phyloP scores from a whole-genome alignment of 2,113 vertebrate species.

The Vireo altiloquus region DNA sequence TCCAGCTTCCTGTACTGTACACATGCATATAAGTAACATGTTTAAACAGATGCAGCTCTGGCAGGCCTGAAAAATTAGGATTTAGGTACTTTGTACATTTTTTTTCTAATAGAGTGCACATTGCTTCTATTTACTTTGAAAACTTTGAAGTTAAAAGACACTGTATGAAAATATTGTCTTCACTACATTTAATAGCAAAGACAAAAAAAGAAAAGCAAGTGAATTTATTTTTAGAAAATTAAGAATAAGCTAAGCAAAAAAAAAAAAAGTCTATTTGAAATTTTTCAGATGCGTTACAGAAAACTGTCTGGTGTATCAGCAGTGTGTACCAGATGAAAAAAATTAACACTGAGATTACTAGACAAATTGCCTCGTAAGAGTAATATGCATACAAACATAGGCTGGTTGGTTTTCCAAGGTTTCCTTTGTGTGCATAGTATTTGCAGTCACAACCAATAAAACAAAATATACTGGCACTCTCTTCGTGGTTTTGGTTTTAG shows the following conservation, averaged over 20 bases:
- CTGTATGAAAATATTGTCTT: not conserved
- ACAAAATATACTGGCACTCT: constrained; percentile 49
- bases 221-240: not conserved
- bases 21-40: constrained; percentile 16
- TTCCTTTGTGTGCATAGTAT: constrained; percentile 46
- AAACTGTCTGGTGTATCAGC: not conserved
- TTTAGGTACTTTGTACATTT: constrained; percentile 24
- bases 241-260: not conserved
- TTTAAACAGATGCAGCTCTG: constrained; percentile 61
- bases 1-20: constrained; percentile 45
- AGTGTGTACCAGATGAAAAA: constrained; percentile 6
- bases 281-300: not conserved
- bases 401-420: constrained; percentile 56
- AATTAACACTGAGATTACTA: constrained; percentile 28
- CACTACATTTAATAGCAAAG: not conserved
- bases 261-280: not conserved
- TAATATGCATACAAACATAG: not conserved
- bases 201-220: not conserved
- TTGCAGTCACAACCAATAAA: constrained; percentile 63
- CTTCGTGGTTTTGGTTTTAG: constrained; percentile 53
- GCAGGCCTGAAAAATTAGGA: constrained; percentile 33
- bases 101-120: constrained; percentile 25
- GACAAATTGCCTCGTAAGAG: constrained; percentile 40
- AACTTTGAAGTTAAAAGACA: not conserved
- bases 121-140: constrained; percentile 9